A percentile compares a stretch with the other conserved stretches of the same genome.
Conservation (phyloP, 2,113 vertebrate species). For the Callipepla squamata region DNA sequence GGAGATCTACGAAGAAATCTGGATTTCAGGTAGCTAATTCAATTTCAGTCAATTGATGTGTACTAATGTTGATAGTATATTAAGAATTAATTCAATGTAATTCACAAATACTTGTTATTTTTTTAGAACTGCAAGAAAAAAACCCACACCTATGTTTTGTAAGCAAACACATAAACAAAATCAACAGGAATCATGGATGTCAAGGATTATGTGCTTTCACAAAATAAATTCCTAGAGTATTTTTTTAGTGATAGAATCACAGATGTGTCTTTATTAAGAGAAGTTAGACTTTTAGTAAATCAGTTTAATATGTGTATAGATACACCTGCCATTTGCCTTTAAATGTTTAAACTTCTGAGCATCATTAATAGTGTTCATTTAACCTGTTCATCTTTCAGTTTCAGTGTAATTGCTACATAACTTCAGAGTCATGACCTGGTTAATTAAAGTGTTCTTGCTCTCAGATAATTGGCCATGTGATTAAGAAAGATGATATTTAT, state of each 20-base stretch:
- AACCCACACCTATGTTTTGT: neutral
- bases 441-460: slow-evolving; percentile 53
- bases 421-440: slow-evolving; percentile 42
- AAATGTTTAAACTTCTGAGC: neutral
- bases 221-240: neutral
- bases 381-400: slow-evolving; percentile 50
- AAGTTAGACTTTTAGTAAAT: neutral
- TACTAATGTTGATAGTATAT: neutral
- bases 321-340: neutral
- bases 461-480: slow-evolving; percentile 30
- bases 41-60: neutral
- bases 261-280: neutral
- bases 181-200: neutral
- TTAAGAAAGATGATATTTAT: slow-evolving; percentile 44
- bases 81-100: neutral
- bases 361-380: slow-evolving; percentile 21
- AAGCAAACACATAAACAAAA: neutral
- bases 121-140: neutral
- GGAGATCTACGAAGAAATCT: neutral
- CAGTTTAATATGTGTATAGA: neutral
- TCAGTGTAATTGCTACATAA: slow-evolving; percentile 40
- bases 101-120: neutral
- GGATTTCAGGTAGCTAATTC: slow-evolving; percentile 62
- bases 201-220: neutral
- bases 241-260: neutral